Conservation (phyloP, 35 echinoderm and acorn worm genomes). For the Holothuria glaberrima region DNA sequence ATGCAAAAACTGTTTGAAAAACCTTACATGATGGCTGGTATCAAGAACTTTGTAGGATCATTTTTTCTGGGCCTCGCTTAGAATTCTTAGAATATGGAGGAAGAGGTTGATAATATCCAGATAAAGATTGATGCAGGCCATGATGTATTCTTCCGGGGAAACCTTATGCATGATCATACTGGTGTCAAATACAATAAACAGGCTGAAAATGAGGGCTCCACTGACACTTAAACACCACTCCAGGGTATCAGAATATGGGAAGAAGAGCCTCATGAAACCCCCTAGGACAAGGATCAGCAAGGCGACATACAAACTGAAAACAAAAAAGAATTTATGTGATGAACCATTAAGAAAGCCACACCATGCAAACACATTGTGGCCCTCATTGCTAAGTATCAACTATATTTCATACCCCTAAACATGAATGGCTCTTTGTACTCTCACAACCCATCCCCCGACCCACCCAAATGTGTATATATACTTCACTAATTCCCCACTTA, state of each 20-base stretch:
- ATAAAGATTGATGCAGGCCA: conserved; percentile 95
- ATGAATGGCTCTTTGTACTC: too few species aligned
- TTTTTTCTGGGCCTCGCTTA: conserved; percentile 86
- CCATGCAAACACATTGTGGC: too few species aligned
- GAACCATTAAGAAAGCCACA: too few species aligned
- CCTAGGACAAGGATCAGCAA: conserved; percentile 78
- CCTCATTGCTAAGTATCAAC: too few species aligned
- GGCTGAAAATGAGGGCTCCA: conserved; percentile 88
- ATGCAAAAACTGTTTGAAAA: too few species aligned
- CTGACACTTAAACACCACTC: conserved; percentile 78
- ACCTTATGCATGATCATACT: conserved; percentile 97
- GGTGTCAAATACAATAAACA: conserved; percentile 93
- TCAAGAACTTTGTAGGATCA: neutral
- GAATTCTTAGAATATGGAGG: conserved; percentile 90
- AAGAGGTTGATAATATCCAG: conserved; percentile 97
- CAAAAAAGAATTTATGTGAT: neutral
- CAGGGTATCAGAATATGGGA: conserved; percentile 81
- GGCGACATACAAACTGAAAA: conserved; percentile 80
- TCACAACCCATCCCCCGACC: too few species aligned
- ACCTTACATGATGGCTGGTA: too few species aligned
- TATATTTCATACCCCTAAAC: too few species aligned
- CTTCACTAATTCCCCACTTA: too few species aligned
- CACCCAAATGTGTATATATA: too few species aligned
- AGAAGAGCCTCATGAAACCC: conserved; percentile 82
- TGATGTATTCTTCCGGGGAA: conserved; percentile 95